Evolutionary conservation across 2,113 vertebrate species (phyloP).

Genomic region (Aspiorhynchus laticeps): DNA sequence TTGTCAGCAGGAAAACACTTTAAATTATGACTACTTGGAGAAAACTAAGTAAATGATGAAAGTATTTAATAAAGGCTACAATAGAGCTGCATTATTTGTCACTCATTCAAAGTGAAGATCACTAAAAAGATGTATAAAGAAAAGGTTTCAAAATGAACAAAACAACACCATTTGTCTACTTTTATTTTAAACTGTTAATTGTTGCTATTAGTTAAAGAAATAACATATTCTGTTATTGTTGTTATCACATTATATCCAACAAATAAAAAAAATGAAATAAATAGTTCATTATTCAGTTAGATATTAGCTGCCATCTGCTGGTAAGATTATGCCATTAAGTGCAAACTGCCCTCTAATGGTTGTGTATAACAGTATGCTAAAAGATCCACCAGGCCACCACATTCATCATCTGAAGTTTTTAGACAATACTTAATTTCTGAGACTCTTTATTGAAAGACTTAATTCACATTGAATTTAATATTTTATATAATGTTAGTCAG

Average conservation of each 20-base stretch:
- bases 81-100: not conserved
- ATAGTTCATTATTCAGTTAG: not conserved
- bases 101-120: not conserved
- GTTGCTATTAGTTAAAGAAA: not conserved
- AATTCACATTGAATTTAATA: not conserved
- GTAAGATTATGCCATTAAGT: constrained; percentile 20
- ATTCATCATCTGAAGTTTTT: too few species aligned
- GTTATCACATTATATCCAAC: not conserved
- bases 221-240: not conserved
- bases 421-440: not conserved
- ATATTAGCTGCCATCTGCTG: constrained; percentile 46
- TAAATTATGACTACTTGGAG: not conserved
- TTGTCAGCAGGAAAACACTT: not conserved
- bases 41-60: not conserved
- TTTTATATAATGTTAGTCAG: not conserved
- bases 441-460: not conserved
- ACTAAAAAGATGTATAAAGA: not conserved
- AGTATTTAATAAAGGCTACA: not conserved
- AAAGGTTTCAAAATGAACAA: not conserved
- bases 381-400: not conserved
- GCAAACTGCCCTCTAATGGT: not conserved
- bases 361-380: not conserved
- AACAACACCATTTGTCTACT: not conserved
- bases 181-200: not conserved
- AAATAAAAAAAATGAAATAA: not conserved